Conservation (phyloP, 2,113 vertebrate species). For the Bothrops jararaca region DNA sequence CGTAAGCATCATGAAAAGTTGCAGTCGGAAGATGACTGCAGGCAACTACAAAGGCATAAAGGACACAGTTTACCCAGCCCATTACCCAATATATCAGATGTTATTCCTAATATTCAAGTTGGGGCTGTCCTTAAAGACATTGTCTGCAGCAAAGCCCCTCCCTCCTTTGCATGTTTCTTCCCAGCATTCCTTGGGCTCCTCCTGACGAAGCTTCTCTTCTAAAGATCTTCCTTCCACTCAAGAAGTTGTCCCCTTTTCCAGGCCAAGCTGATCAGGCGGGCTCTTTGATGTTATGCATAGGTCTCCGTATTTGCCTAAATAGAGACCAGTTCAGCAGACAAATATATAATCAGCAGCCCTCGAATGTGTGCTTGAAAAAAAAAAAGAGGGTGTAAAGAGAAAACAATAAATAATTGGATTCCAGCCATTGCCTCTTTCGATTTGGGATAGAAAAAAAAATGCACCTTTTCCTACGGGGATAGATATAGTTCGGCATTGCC, state of each 20-base stretch:
- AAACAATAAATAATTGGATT: neutral
- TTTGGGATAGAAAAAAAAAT: neutral
- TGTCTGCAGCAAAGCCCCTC: too few species aligned
- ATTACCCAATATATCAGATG: too few species aligned
- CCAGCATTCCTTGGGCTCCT: too few species aligned
- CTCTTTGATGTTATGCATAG: neutral
- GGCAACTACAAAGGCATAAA: too few species aligned
- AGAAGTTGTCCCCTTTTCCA: neutral
- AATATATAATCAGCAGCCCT: neutral
- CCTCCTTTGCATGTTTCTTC: too few species aligned
- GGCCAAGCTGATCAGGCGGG: neutral
- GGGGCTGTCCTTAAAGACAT: too few species aligned
- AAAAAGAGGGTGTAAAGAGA: neutral
- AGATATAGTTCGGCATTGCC: neutral
- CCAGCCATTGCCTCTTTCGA: neutral
- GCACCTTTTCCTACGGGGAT: neutral
- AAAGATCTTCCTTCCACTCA: too few species aligned
- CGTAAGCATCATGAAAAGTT: too few species aligned
- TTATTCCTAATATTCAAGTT: neutral
- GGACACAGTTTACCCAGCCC: accelerated
- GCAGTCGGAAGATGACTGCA: too few species aligned
- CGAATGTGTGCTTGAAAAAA: neutral
- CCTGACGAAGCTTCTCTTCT: too few species aligned
- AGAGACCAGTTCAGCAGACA: neutral
- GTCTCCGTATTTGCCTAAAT: neutral